These are phyloP conservation scores for Emydura subglobosa DNA, from an alignment of 2,113 vertebrate genomes.

Conservation along the genomic window DNA sequence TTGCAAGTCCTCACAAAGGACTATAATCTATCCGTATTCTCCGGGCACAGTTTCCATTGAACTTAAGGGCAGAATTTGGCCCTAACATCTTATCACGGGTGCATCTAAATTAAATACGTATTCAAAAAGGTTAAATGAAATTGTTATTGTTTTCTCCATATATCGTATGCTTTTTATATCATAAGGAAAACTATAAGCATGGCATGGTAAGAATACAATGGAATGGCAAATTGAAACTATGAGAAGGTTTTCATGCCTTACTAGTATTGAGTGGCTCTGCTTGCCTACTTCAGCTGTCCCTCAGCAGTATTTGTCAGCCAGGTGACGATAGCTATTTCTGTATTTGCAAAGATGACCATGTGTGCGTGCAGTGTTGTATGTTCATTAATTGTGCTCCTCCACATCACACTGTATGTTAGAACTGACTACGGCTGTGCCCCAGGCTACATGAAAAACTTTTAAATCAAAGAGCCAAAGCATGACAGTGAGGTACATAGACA, in stretches of 20 bases:
- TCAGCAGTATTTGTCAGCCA: constrained; percentile 65
- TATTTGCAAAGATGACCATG: constrained; percentile 57
- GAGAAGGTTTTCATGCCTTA: constrained; percentile 67
- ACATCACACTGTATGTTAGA: not conserved
- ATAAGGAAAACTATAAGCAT: constrained; percentile 43
- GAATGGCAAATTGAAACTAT: constrained; percentile 68
- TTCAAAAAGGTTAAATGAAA: constrained; percentile 11
- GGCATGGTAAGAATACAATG: constrained; percentile 66
- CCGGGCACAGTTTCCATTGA: not conserved
- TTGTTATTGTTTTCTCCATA: constrained; percentile 15
- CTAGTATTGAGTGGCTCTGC: constrained; percentile 64
- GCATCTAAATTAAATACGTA: fast-evolving
- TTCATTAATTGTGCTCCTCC: constrained; percentile 54
- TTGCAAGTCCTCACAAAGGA: not conserved
- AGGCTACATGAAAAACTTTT: not conserved
- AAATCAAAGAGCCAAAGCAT: not conserved
- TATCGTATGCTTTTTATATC: constrained; percentile 53
- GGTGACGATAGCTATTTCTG: constrained; percentile 74
- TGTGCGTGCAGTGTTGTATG: constrained; percentile 30
- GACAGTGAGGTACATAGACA: not conserved
- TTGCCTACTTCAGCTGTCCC: constrained; percentile 71
- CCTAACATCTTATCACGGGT: not conserved
- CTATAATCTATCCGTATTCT: not conserved
- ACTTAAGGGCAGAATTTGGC: not conserved
- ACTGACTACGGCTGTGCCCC: not conserved